Base-by-base conservation (phyloP, 2,888 invertebrate genomes). In the Cheilosia scutellata region DNA sequence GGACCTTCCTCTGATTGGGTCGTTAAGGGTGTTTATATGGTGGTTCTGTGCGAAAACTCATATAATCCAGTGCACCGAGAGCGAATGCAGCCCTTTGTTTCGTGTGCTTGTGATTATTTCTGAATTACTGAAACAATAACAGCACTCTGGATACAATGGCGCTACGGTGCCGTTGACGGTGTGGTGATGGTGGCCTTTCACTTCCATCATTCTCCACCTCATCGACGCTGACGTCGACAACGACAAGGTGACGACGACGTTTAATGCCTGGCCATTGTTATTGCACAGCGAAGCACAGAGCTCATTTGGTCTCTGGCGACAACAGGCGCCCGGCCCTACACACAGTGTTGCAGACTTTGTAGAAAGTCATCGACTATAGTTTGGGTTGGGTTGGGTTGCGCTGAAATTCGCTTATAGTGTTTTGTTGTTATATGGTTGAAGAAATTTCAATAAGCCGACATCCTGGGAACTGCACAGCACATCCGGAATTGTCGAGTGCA, bases 91-190 rank as follows among this genome's bases (percentile, higher is more conserved):
- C 55, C 58, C 62, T 62, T 86, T 86, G 86, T 86, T 86, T 58
- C 47, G 40, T 68, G 72, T 72, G 71, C 86, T 86, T 86, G 76
- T 82, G 86, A 86, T 82, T 86, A 86, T 86, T 86, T 72, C 82
- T 86, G 86, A 86, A 86, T 86, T 86, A 86, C 82, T 82, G 86
- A 76, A 82, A 86, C 86, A 86, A 86, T 86, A 86, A 86, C 82
- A 82, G 82, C 72, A 71, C 82, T 76, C 11, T 37, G 37, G 71
- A 51, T 40, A 86, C 72, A 86, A 86, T 86, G 71, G 71, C 58
- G 53, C 53, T 63, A 51, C 20, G 29, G 42, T 44, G 51, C 13
- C 27, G n/a, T 16, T 27, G 53, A 37, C 11, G 37, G 7, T 66
- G 7, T 66, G 55, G 51, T 62, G 62, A 25, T 53, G 55, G 60